Conservation (phyloP, 1,140 invertebrate species). For the Pogonomyrmex barbatus region DNA sequence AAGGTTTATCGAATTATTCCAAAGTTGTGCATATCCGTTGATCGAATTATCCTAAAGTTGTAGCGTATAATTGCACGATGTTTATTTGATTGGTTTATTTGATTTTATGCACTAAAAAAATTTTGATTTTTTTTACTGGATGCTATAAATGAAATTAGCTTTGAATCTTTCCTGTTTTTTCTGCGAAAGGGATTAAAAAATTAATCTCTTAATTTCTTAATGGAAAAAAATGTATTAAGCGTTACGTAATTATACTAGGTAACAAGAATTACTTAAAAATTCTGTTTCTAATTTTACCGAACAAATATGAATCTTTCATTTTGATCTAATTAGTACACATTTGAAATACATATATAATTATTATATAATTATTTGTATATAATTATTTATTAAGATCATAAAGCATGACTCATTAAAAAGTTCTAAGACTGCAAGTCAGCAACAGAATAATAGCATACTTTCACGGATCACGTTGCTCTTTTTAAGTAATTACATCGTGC, state of each 20-base stretch:
- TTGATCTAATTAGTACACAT: not conserved
- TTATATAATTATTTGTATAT: not conserved
- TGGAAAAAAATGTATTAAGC: not conserved
- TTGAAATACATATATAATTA: not conserved
- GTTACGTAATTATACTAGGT: not conserved
- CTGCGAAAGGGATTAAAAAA: not conserved
- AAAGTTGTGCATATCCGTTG: not conserved
- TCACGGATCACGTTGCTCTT: slow-evolving; percentile 22
- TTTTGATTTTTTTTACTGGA: not conserved
- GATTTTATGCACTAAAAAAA: not conserved
- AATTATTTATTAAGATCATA: slow-evolving; percentile 11
- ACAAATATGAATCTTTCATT: not conserved
- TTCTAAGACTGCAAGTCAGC: not conserved
- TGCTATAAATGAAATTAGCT: not conserved
- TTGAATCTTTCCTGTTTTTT: not conserved
- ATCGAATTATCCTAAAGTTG: not conserved
- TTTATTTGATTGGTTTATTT: not conserved
- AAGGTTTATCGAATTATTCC: not conserved
- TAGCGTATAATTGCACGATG: not conserved
- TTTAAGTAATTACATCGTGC: slow-evolving; percentile 46
- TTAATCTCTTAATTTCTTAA: not conserved
- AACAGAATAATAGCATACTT: not conserved
- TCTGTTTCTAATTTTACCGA: not conserved
- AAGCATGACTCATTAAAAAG: not conserved
- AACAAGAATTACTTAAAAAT: not conserved